These are phyloP conservation scores for Serilophus lunatus DNA, from an alignment of 2,113 vertebrate genomes.

Conservation along the genomic window DNA sequence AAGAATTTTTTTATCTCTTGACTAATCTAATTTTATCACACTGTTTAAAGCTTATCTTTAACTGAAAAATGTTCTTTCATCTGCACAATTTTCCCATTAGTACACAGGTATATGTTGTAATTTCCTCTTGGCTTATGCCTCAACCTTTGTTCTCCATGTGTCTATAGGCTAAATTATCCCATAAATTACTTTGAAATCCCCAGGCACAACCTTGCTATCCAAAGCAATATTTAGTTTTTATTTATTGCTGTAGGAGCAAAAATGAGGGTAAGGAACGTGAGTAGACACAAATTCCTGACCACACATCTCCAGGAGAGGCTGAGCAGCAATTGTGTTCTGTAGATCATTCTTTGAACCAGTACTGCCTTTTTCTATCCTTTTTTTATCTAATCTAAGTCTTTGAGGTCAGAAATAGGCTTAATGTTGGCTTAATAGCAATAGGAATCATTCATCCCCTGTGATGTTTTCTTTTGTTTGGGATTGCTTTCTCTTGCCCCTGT, in stretches of 20 bases:
- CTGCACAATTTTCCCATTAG: background rate
- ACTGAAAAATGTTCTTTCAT: background rate
- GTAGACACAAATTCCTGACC: background rate
- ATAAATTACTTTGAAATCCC: slow-evolving; percentile 7
- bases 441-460: background rate
- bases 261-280: background rate
- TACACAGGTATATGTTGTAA: background rate
- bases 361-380: background rate
- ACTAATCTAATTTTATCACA: background rate
- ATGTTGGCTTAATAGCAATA: background rate
- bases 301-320: background rate
- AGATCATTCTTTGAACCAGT: background rate
- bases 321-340: background rate
- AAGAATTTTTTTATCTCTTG: background rate
- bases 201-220: background rate
- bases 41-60: background rate
- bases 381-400: background rate
- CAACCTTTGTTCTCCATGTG: background rate
- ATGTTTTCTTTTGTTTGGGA: background rate
- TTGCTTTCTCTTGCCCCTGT: background rate
- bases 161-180: background rate
- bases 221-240: background rate
- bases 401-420: background rate
- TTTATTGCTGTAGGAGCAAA: slow-evolving; percentile 33
- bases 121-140: background rate